Base-by-base conservation (phyloP, 1,140 invertebrate species). In the Ganaspis sp. region DNA sequence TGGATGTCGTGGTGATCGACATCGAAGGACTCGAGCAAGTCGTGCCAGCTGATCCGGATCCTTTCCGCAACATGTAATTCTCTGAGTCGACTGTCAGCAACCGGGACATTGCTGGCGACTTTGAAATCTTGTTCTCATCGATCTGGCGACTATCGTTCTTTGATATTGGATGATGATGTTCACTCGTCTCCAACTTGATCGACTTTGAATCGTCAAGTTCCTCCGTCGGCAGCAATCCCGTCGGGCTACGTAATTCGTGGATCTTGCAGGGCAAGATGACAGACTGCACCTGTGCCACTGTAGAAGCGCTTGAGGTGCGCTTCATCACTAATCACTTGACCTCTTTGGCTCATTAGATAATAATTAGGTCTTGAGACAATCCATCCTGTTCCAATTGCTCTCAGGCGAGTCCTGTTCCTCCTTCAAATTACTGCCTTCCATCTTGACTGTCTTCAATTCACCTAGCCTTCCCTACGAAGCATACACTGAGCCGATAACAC, bases 1-100 rank as follows among this genome's bases (percentile, higher is more conserved):
- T 34, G 9, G 54, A 58, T 9, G 54, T 58, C 54, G 54, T 58
- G 21, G 54, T 58, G 54, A 58, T 58, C 54, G 58, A 64, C 58
- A 64, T 64, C 58, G 58, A 64, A 1, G 58, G 21, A 64, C 12
- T 29, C 23, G 58, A n/a, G 17, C 15, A 49, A 29, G 58, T 34
- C 17, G 49, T 73, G 15, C 70, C n/a, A 11, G n/a, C 45, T 34
- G 72, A 37, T n/a, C 11, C 23, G 17, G 72, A 42, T 17, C 86
- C 87, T 74, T 89, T 89, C 12, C 92, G 89, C 11, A 93, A 89
- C 93, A 94, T 94, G 86, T 94, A 94, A 87, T 94, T 94, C 80
- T 94, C 92, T 64, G 92, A 90, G 86, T 94, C 93, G 58, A 94
- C 92, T 80, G 91, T 90, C 73, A 92, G 72, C 37, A 91, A 82